Conservation (phyloP, 2,888 invertebrate species). For the Lamellibrachia columna region DNA sequence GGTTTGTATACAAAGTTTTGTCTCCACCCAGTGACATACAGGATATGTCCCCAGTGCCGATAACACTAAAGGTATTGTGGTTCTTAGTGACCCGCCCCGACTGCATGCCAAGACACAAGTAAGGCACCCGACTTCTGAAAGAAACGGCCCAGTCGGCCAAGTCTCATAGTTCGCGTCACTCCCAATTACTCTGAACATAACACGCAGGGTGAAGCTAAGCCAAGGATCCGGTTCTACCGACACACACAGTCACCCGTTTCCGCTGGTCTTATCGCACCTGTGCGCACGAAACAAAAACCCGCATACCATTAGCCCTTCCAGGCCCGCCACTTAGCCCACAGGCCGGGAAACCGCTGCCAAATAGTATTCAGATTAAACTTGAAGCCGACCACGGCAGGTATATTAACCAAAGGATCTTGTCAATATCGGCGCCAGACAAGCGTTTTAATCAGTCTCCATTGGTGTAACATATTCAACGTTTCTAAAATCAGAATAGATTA, state of each 20-base stretch:
- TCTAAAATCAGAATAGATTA: background rate
- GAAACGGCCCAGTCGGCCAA: background rate
- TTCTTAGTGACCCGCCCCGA: background rate
- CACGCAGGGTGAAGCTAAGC: background rate
- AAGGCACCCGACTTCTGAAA: background rate
- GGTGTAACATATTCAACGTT: background rate
- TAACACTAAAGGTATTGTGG: background rate
- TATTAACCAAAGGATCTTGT: background rate
- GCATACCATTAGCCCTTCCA: background rate
- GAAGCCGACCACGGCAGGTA: background rate
- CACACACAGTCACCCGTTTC: background rate
- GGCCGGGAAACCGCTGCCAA: background rate
- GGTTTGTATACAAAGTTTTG: background rate
- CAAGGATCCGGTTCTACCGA: background rate
- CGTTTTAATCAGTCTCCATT: background rate
- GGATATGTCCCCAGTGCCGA: background rate
- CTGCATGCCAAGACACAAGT: background rate
- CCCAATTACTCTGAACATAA: background rate
- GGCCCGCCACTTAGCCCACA: background rate
- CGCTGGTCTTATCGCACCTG: background rate
- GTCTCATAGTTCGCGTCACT: constrained; percentile 10
- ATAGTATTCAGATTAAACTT: background rate
- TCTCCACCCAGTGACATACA: background rate
- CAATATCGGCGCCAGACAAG: background rate
- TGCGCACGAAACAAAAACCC: background rate